These are phyloP conservation scores for Kryptolebias ocellatus DNA, from an alignment of 2,797 vertebrate genomes.

Conservation along the genomic window DNA sequence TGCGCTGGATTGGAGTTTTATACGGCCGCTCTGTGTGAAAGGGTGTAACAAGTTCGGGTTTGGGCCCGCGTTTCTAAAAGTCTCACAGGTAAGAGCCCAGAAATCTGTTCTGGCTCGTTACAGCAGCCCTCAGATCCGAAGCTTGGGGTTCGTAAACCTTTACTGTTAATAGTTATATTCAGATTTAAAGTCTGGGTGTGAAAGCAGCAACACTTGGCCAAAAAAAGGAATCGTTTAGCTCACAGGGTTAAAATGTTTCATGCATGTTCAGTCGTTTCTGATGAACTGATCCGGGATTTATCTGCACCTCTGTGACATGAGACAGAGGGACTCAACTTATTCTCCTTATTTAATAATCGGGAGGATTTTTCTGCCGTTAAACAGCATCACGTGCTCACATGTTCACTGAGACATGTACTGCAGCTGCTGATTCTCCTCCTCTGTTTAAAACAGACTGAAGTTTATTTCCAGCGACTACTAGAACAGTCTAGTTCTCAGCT, in stretches of 20 bases:
- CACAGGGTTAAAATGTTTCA: neutral
- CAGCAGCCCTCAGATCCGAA: conserved; percentile 35
- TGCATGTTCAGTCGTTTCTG: neutral
- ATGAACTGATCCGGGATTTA: no score
- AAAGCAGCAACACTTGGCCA: neutral
- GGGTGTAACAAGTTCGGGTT: conserved; percentile 55
- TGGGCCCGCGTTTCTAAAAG: conserved; percentile 29
- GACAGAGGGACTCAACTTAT: no score
- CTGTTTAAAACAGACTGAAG: no score
- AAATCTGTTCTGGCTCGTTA: conserved; percentile 44
- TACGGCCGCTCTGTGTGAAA: conserved; percentile 66
- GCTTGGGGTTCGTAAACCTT: conserved; percentile 22
- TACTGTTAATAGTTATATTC: conserved; percentile 13
- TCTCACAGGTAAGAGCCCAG: conserved; percentile 46
- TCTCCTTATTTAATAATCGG: no score
- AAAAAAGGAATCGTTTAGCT: neutral
- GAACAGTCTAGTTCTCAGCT: no score
- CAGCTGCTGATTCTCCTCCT: no score
- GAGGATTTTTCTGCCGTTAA: no score
- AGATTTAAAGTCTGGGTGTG: conserved; percentile 32
- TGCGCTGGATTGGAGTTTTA: conserved; percentile 63
- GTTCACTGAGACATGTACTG: no score
- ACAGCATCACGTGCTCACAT: no score
- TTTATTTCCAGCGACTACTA: no score
- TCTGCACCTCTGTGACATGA: no score